Base-by-base conservation (phyloP, 2,113 vertebrate genomes). In the Andinoacara biseriatus region DNA sequence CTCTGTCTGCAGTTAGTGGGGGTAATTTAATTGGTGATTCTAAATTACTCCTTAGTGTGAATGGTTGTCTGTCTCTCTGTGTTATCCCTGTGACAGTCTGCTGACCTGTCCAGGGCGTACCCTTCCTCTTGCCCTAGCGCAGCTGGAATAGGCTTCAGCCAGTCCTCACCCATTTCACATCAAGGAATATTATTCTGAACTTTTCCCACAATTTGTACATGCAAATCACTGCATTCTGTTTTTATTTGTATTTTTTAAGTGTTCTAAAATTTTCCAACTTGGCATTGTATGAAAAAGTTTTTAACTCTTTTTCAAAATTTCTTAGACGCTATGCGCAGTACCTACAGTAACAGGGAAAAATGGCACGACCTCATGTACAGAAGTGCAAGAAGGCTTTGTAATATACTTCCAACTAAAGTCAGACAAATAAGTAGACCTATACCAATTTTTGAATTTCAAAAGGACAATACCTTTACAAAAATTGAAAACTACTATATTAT, bases 301-400 rank as follows among this genome's bases (percentile, higher is more conserved):
- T 9, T 14, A 67, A 46, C 35, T 17, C 24, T 24, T 22, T 52
- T 56, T 56, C 20, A 35, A 74, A 63, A 57, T 26, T 17, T 40
- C 69, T 67, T 20, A 24, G 31, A 62, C 35, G 10, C 10, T 57
- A 7, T 22, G 8, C 58, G 43, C n/a, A 20, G 58, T 38, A 29
- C 54, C 62, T 80, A 26, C 26, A 26, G 26, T 26, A 31, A 84
- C 63, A 83, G 67, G 80, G 18, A 46, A 77, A 67, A 59, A 29
- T 20, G 7, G 49, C 60, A 35, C 2, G 13, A 20, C 31, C 17
- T 46, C 6, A 52, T 62, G 58, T 49, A 49, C 46, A 49, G 5
- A 49, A 49, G 5, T 46, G 43, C 14, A 46, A 15, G 5, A 46
- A 49, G 15, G 46, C 5, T 17, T 49, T 49, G 2, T 49, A 17